Evolutionary conservation across 2,888 invertebrate genomes (phyloP).

Genomic region (Caenorhabditis macrosperma): DNA sequence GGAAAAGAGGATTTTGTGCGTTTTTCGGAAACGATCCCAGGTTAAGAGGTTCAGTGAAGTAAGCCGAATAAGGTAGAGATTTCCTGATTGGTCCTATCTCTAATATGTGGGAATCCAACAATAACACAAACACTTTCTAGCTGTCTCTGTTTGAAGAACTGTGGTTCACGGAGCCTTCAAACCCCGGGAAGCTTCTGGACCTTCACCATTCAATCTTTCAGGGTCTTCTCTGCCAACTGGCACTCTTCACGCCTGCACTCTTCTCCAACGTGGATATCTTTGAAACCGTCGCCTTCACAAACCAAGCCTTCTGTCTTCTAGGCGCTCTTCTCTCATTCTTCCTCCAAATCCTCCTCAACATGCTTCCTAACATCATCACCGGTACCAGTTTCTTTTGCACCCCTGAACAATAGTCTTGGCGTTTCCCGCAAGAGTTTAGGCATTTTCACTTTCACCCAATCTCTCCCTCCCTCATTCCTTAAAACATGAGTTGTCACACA

Average conservation of each 20-base stretch:
- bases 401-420: not conserved
- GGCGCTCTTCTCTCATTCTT: slow-evolving; percentile 41
- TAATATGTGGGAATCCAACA: too few relatives aligned
- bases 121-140: too few relatives aligned
- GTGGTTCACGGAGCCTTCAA: too few relatives aligned
- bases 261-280: slow-evolving; percentile 63
- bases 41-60: too few relatives aligned
- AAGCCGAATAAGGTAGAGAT: too few relatives aligned
- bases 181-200: too few relatives aligned
- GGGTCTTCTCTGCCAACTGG: slow-evolving; percentile 54
- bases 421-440: not conserved
- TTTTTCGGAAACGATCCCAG: too few relatives aligned
- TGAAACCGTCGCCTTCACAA: slow-evolving; percentile 57
- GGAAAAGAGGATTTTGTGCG: too few relatives aligned
- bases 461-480: not conserved
- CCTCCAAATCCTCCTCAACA: slow-evolving; percentile 44
- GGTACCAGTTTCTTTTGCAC: slow-evolving; percentile 52
- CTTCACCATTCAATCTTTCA: slow-evolving; percentile 49
- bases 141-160: too few relatives aligned
- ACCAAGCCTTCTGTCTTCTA: slow-evolving; percentile 26
- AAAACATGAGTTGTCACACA: slow-evolving; percentile 12
- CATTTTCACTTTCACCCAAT: not conserved
- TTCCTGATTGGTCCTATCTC: too few relatives aligned
- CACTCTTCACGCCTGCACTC: slow-evolving; percentile 63
- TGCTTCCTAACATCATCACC: slow-evolving; percentile 43